Conservation (phyloP, 64 coral and sea anemone genomes). For the Stichodactyla helianthus region DNA sequence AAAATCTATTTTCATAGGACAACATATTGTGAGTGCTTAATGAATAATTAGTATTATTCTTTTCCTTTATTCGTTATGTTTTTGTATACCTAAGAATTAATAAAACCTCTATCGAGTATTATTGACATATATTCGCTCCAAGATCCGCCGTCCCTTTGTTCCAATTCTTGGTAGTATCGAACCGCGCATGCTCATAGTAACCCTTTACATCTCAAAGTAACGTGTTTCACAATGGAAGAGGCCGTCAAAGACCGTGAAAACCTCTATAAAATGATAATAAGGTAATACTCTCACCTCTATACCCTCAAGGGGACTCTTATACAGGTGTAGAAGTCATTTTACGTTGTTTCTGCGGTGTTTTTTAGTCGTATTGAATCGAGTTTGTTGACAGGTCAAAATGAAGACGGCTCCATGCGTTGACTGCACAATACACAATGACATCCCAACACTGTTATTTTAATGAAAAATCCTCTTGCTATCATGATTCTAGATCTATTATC, state of each 20-base stretch:
- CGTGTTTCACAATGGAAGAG: conserved; percentile 54
- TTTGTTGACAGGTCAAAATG: background rate
- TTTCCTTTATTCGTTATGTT: too few species aligned
- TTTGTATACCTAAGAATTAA: too few species aligned
- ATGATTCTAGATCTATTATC: background rate
- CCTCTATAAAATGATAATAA: conserved; percentile 92
- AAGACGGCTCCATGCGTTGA: background rate
- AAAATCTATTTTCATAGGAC: too few species aligned
- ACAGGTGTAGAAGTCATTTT: background rate
- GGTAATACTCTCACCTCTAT: conserved; percentile 20
- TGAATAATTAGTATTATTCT: too few species aligned
- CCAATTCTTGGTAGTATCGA: background rate
- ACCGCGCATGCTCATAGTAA: background rate
- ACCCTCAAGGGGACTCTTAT: background rate
- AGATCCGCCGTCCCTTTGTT: background rate
- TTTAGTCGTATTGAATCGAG: background rate
- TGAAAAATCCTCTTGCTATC: background rate
- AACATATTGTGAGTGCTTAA: too few species aligned
- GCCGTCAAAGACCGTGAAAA: conserved; percentile 78
- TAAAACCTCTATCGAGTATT: background rate
- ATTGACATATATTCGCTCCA: background rate
- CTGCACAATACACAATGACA: background rate
- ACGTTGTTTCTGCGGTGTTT: background rate
- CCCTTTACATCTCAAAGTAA: background rate
- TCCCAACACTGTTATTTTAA: background rate